Evolutionary conservation across 2,888 invertebrate genomes (phyloP), one percentile per base, ranked within the genome.

Genomic region (Thymelicus sylvestris): DNA sequence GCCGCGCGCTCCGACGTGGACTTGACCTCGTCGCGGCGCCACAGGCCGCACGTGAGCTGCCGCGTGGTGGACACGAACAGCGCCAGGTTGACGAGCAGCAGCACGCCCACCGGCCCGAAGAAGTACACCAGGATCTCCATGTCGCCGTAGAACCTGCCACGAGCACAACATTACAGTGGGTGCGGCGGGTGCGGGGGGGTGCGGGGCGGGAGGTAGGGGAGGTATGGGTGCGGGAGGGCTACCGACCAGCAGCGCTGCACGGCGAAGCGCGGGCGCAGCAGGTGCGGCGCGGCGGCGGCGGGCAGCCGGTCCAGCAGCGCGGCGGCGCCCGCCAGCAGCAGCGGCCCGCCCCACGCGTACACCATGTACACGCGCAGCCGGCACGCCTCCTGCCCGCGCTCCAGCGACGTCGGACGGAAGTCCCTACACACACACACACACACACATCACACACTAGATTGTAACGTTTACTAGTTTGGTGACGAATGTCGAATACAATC

Each of bases 1-100:
- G 97, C 97, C 62, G 97, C 97, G 83, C 97, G 81, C 76, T 93
- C 92, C 12, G 91, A 90, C 44, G 97, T 97, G 63, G 97, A 97
- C 94, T 97, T 97, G 80, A 97, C 97, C 79, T 97, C 96, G 88
- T 97, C 97, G 74, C 97, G 95, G 84, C 97, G 97, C 97, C 97
- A 97, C 63, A 97, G 94, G 63, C 97, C 97, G 86, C 97, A 97
- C 31, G 97, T 97, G 78, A 97, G 93, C 93, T 97, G 97, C 73
- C 97, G 95, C 66, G 97, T 97, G 48, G 97, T 97, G 74, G 96
- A 96, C 44, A 95, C 94, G 89, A 98, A 98, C 73, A 98, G 95
- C 72, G 96, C 93, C 73, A 97, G 94, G 88, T 98, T 98, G 76
- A 97, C 95, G 78, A 96, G 94, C 77, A 98, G 93, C 75, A 98